Percentiles rank a stretch among this genome's conserved stretches.
phyloP scores from a whole-genome alignment of 53 echinoderm and acorn worm species.

The Arbacia lixula region DNA sequence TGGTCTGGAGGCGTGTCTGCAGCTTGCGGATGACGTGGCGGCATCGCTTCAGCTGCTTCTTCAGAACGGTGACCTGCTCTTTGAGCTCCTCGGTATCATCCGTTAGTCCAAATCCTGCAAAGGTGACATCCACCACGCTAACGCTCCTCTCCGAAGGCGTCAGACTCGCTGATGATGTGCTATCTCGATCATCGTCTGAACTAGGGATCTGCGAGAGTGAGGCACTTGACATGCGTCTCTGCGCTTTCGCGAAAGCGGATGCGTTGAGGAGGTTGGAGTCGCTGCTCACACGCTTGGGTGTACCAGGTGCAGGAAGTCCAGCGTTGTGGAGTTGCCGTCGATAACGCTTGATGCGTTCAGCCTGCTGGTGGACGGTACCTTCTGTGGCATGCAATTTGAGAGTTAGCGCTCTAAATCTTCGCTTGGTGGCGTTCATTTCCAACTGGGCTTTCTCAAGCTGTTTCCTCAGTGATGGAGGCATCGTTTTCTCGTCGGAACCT shows the following conservation, averaged over 20 bases:
- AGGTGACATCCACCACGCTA: slow-evolving; percentile 67
- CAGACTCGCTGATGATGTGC: slow-evolving; percentile 71
- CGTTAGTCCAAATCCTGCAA: slow-evolving; percentile 83
- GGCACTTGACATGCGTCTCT: slow-evolving; percentile 14
- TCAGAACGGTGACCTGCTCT: slow-evolving; percentile 82
- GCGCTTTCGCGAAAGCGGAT: slow-evolving; percentile 19
- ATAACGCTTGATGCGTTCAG: slow-evolving; percentile 87
- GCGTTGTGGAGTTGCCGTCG: slow-evolving; percentile 84
- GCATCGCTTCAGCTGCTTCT: slow-evolving; percentile 80
- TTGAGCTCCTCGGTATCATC: slow-evolving; percentile 82
- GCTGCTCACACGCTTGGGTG: slow-evolving; percentile 88
- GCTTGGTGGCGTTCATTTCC: slow-evolving; percentile 76
- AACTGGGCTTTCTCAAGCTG: slow-evolving; percentile 69
- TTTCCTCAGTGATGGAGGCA: slow-evolving; percentile 58
- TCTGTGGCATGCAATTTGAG: slow-evolving; percentile 89
- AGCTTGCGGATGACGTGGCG: slow-evolving; percentile 78
- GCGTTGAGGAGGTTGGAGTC: slow-evolving; percentile 81
- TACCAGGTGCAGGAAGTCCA: slow-evolving; percentile 77
- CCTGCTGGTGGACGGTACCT: slow-evolving; percentile 90
- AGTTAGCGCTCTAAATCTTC: slow-evolving; percentile 68
- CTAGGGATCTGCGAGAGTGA: slow-evolving; percentile 61
- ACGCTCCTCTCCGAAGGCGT: slow-evolving; percentile 69
- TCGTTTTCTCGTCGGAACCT: background rate
- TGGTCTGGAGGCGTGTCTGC: slow-evolving; percentile 63
- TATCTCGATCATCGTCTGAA: slow-evolving; percentile 52